These are phyloP conservation scores for Oncopodura yosiiana DNA, from an alignment of 1,140 invertebrate genomes.

Conservation along the genomic window DNA sequence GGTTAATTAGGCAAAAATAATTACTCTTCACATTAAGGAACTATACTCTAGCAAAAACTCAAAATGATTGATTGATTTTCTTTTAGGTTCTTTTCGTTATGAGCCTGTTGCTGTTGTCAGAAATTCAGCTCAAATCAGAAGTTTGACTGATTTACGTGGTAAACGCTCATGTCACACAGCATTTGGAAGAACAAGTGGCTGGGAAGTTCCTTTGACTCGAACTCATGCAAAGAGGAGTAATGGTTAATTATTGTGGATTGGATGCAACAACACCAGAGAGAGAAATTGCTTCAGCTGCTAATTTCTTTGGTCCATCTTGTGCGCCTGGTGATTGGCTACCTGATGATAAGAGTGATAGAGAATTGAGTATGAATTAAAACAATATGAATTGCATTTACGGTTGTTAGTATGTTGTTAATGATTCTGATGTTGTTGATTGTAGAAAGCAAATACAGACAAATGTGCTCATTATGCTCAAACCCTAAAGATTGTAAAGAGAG, in stretches of 20 bases:
- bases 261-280: conserved; percentile 61
- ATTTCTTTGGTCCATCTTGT: conserved; percentile 63
- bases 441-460: conserved; percentile 59
- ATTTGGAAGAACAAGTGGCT: conserved; percentile 65
- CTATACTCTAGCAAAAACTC: too few species aligned
- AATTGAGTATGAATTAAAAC: conserved; percentile 52
- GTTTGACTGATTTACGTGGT: conserved; percentile 54
- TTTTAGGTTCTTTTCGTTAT: conserved; percentile 58
- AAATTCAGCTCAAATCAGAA: conserved; percentile 54
- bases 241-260: conserved; percentile 54
- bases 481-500: conserved; percentile 65
- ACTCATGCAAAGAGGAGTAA: conserved; percentile 55
- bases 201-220: conserved; percentile 55
- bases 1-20: too few species aligned
- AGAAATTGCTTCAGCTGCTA: conserved; percentile 58
- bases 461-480: conserved; percentile 63
- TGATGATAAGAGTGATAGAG: conserved; percentile 53
- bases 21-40: too few species aligned
- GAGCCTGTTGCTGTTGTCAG: conserved; percentile 66
- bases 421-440: conserved; percentile 28
- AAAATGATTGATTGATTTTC: conserved; percentile 4
- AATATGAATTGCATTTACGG: background rate
- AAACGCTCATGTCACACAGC: conserved; percentile 69
- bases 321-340: conserved; percentile 68
- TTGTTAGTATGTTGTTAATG: background rate